phyloP scores from a whole-genome alignment of 2,888 invertebrate genomes.

The Oscheius myriophilus region DNA sequence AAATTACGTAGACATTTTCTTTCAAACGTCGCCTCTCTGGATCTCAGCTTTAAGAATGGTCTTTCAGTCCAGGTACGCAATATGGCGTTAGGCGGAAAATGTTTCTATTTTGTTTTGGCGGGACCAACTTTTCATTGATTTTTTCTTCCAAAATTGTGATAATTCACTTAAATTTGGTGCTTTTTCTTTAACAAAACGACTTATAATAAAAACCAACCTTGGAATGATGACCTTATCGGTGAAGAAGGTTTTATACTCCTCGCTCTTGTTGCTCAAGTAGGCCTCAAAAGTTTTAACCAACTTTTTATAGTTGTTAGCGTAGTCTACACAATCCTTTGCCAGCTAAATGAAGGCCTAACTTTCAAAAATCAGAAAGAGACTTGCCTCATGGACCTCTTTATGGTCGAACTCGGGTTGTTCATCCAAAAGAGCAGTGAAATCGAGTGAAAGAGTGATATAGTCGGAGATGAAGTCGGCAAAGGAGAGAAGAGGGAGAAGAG shows the following conservation, averaged over 20 bases:
- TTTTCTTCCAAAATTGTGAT: too few species aligned
- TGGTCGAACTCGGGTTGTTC: constrained; percentile 19
- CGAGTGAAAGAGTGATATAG: constrained; percentile 24
- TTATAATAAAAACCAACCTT: constrained; percentile 6
- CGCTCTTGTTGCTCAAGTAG: constrained; percentile 23
- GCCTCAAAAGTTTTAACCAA: constrained; percentile 5
- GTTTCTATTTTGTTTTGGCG: too few species aligned
- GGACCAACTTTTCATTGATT: too few species aligned
- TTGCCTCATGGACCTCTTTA: constrained; percentile 21
- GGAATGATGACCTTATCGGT: constrained; percentile 20
- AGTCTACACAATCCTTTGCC: constrained; percentile 7
- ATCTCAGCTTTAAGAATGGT: too few species aligned
- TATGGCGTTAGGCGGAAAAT: too few species aligned
- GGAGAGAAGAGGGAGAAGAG: neutral
- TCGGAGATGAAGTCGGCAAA: neutral
- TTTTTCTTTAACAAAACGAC: too few species aligned
- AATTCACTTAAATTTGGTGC: too few species aligned
- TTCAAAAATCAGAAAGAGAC: neutral
- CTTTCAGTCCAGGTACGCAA: too few species aligned
- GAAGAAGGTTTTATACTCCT: constrained; percentile 14
- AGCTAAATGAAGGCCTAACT: constrained; percentile 5
- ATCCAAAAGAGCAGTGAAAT: constrained; percentile 7
- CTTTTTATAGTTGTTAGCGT: constrained; percentile 11
- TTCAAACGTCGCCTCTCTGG: neutral
- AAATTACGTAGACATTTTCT: neutral